Evolutionary conservation across 2,888 invertebrate species (phyloP).

Genomic region (Caenorhabditis sp.): DNA sequence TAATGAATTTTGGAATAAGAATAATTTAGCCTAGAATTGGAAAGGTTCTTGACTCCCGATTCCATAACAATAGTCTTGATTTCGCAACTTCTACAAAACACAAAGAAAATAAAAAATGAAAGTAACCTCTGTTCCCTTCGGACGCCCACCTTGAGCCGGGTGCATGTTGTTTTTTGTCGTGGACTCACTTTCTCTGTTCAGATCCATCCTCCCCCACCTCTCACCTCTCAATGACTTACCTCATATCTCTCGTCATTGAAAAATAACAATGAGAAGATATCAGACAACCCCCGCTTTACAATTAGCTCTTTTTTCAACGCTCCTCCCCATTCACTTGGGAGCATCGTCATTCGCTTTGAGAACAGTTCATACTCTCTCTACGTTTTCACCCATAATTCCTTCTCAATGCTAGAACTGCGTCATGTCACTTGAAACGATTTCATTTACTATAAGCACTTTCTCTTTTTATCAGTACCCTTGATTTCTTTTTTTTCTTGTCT

Average conservation of each 20-base stretch:
- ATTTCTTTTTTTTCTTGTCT: background rate
- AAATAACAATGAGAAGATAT: slow-evolving; percentile 23
- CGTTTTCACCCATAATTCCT: slow-evolving; percentile 14
- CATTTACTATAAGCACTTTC: slow-evolving; percentile 31
- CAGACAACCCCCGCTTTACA: background rate
- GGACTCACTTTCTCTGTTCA: slow-evolving; percentile 15
- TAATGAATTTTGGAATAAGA: background rate
- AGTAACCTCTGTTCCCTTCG: slow-evolving; percentile 26
- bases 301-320: background rate
- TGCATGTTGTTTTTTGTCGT: slow-evolving; percentile 47
- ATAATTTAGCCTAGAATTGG: background rate
- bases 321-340: background rate
- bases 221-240: slow-evolving; percentile 16
- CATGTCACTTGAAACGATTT: background rate
- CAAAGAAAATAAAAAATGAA: slow-evolving; percentile 1
- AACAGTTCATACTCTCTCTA: slow-evolving; percentile 4
- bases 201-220: slow-evolving; percentile 23
- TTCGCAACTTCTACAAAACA: slow-evolving; percentile 26
- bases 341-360: background rate
- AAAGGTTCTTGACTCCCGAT: background rate
- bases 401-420: background rate
- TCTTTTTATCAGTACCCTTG: slow-evolving; percentile 47
- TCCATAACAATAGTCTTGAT: background rate
- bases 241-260: slow-evolving; percentile 31
- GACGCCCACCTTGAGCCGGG: slow-evolving; percentile 47